phyloP scores from a whole-genome alignment of 2,113 vertebrate genomes.

The Albula goreensis region DNA sequence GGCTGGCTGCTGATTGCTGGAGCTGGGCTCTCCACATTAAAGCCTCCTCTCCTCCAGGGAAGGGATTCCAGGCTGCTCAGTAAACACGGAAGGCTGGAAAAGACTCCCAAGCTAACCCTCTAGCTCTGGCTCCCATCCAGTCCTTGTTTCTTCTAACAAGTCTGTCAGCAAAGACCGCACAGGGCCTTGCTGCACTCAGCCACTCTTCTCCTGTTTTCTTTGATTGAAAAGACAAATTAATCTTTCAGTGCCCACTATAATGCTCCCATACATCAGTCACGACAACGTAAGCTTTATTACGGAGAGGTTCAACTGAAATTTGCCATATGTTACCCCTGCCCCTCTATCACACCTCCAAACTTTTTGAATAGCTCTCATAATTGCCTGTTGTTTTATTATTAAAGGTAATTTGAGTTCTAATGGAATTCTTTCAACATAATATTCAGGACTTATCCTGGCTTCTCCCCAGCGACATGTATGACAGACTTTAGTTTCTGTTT shows the following conservation, averaged over 20 bases:
- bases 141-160: slow-evolving; percentile 62
- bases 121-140: slow-evolving; percentile 67
- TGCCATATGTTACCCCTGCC: slow-evolving; percentile 70
- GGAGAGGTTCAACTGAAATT: slow-evolving; percentile 68
- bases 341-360: slow-evolving; percentile 64
- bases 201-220: slow-evolving; percentile 62
- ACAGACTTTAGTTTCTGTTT: not conserved
- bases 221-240: slow-evolving; percentile 78
- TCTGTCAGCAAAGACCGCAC: slow-evolving; percentile 62
- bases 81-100: slow-evolving; percentile 66
- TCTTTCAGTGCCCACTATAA: slow-evolving; percentile 69
- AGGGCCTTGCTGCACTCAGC: slow-evolving; percentile 57
- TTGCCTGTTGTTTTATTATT: slow-evolving; percentile 77
- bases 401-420: slow-evolving; percentile 73
- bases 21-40: slow-evolving; percentile 76
- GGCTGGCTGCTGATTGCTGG: slow-evolving; percentile 66
- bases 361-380: slow-evolving; percentile 66
- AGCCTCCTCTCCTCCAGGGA: slow-evolving; percentile 68
- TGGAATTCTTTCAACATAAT: slow-evolving; percentile 72
- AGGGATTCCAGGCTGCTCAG: slow-evolving; percentile 66
- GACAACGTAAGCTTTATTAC: slow-evolving; percentile 75
- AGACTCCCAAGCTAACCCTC: slow-evolving; percentile 62
- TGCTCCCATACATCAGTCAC: slow-evolving; percentile 73
- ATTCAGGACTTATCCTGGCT: slow-evolving; percentile 18
- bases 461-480: not conserved